Conservation (phyloP, 2,113 vertebrate species). For the Apteryx owenii region DNA sequence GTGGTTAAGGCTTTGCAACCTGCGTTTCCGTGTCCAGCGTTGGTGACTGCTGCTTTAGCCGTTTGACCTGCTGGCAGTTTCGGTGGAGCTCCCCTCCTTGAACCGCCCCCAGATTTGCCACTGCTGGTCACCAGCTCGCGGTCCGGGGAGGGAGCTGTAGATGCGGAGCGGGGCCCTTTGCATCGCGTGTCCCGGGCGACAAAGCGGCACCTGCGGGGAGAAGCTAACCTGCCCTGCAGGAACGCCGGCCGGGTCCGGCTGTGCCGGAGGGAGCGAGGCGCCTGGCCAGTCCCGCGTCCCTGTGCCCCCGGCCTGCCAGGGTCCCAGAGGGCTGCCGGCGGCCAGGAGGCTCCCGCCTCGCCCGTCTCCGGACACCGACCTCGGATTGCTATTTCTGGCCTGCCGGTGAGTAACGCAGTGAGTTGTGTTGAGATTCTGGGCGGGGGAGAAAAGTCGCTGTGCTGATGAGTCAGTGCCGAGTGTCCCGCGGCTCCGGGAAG, state of each 20-base stretch:
- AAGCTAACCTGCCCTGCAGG: no score
- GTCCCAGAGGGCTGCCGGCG: no score
- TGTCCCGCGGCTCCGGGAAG: background rate
- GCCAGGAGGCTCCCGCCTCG: background rate
- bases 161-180: background rate
- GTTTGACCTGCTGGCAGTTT: background rate
- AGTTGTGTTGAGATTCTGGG: conserved; percentile 34
- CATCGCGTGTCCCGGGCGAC: background rate
- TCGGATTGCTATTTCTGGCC: conserved; percentile 34
- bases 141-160: background rate
- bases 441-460: conserved; percentile 7
- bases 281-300: no score
- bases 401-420: conserved; percentile 57
- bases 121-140: background rate
- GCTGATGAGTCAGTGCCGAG: background rate
- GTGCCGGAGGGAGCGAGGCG: no score
- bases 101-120: background rate
- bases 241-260: no score
- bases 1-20: background rate
- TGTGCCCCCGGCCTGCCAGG: no score
- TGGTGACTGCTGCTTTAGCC: background rate
- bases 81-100: background rate
- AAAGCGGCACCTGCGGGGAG: no score
- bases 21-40: background rate
- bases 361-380: background rate